phyloP scores from a whole-genome alignment of 2,113 vertebrate species.

The Poicephalus gulielmi region DNA sequence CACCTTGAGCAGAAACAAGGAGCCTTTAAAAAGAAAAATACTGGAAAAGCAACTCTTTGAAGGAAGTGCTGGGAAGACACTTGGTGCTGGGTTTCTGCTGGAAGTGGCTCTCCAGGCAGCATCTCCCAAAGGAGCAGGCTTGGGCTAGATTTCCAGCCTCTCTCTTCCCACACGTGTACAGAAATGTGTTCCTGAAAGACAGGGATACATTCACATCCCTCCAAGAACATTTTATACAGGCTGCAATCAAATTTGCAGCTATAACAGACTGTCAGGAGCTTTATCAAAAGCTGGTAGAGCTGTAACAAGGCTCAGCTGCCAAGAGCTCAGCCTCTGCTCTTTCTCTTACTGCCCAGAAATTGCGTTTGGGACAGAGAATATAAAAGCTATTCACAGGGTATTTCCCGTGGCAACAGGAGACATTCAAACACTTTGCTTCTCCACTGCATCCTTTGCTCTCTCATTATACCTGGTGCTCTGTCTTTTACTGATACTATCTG shows the following conservation, averaged over 20 bases:
- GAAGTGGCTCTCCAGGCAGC: neutral
- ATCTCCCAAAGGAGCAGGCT: neutral
- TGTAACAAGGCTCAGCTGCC: neutral
- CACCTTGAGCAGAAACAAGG: conserved; percentile 72
- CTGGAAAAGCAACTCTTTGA: neutral
- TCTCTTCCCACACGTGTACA: neutral
- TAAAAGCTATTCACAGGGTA: neutral
- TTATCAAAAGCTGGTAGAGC: neutral
- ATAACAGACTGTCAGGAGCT: neutral
- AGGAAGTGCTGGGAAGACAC: neutral
- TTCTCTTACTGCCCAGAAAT: neutral
- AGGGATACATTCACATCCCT: neutral
- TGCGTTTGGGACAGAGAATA: neutral
- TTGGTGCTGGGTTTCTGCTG: neutral
- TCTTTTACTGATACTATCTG: neutral
- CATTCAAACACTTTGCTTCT: neutral
- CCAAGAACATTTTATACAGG: neutral
- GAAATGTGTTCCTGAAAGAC: neutral
- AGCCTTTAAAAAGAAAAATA: neutral
- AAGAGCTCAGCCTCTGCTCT: neutral
- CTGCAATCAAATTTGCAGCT: neutral
- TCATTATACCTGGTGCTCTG: neutral
- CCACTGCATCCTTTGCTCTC: neutral
- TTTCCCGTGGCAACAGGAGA: neutral
- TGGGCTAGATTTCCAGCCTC: neutral